Percentiles rank a stretch among this genome's conserved stretches.
These are phyloP conservation scores for Micrastur ruficollis DNA, from an alignment of 2,797 vertebrate species.

Conservation along the genomic window DNA sequence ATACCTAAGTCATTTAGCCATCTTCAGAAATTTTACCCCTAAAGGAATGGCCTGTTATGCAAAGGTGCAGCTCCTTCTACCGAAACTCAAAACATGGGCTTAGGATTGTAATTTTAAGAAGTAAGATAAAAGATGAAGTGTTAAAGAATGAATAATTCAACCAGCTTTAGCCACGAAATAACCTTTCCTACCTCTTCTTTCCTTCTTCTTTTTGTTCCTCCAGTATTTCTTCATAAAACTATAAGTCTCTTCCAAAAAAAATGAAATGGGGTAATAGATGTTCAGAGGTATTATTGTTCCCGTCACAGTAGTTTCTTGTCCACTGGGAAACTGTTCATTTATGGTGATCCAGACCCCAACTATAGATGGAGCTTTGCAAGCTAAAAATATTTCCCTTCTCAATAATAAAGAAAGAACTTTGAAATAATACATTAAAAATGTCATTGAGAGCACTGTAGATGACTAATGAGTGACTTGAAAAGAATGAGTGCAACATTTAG, in stretches of 20 bases:
- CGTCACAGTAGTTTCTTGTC: slow-evolving; percentile 14
- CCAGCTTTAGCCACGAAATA: background rate
- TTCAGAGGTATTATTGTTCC: slow-evolving; percentile 15
- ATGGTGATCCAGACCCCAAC: background rate
- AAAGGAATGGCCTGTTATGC: background rate
- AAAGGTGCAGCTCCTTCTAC: background rate
- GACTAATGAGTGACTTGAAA: slow-evolving; percentile 57
- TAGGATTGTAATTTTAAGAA: background rate
- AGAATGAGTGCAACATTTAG: slow-evolving; percentile 47
- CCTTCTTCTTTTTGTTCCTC: background rate
- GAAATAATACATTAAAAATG: slow-evolving; percentile 18
- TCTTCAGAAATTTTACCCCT: background rate
- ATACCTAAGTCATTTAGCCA: background rate
- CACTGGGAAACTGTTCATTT: slow-evolving; percentile 21
- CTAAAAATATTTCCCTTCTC: background rate
- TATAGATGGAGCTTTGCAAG: background rate
- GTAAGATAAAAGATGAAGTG: background rate
- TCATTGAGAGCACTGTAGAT: slow-evolving; percentile 3
- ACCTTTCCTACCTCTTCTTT: background rate
- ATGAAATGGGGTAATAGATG: background rate
- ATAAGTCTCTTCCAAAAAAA: background rate
- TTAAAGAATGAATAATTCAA: background rate
- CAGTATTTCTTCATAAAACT: background rate
- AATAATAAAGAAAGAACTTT: slow-evolving; percentile 19
- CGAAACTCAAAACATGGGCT: background rate